Evolutionary conservation across 2,113 vertebrate genomes (phyloP), one percentile per base, ranked within the genome.

Genomic region (Vulpes lagopus): DNA sequence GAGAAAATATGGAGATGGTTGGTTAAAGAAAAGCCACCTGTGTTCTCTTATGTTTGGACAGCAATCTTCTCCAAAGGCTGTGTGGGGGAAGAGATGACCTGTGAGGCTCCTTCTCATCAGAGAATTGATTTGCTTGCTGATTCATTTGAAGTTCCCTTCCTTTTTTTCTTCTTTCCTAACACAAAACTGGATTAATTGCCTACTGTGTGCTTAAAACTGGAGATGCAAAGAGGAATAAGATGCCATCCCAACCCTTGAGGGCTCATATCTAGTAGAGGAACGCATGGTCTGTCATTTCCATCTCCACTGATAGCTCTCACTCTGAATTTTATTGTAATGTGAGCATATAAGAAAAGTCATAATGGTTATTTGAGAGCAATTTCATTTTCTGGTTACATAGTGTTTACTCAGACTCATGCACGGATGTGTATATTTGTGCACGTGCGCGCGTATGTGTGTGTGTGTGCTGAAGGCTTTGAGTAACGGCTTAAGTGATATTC

Each of bases 341-440:
- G 92, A 96, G 84, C 80, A 73, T 85, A 94, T 96, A 96, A 98
- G 97, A 92, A 94, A 97, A 97, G 90, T 76, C 95, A 94, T 97
- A 96, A 97, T 98, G 95, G 92, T 96, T 97, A 97, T 97, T 97
- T 97, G 96, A 97, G 74, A 96, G 92, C 90, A 96, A 81, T 97
- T 98, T 96, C 87, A 97, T 96, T 98, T 97, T 96, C 97, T 94
- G 94, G 96, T 87, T 97, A 85, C 35, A 91, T 80, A 94, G 79
- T 92, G 95, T 97, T 98, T 87, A 97, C 86, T 98, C 88, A 97
- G 43, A 97, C 94, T 94, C 53, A 10, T 88, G 12, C 94, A 85
- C 57, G 35, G 5, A 7, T 53, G 79, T 71, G 92, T 82, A 71
- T 94, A 64, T 69, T 62, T 55, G 67, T 67, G 49, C 91, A 85